Evolutionary conservation across 2,797 vertebrate genomes (phyloP), one percentile per base, ranked within the genome.

Genomic region (Tolypeutes matacus): DNA sequence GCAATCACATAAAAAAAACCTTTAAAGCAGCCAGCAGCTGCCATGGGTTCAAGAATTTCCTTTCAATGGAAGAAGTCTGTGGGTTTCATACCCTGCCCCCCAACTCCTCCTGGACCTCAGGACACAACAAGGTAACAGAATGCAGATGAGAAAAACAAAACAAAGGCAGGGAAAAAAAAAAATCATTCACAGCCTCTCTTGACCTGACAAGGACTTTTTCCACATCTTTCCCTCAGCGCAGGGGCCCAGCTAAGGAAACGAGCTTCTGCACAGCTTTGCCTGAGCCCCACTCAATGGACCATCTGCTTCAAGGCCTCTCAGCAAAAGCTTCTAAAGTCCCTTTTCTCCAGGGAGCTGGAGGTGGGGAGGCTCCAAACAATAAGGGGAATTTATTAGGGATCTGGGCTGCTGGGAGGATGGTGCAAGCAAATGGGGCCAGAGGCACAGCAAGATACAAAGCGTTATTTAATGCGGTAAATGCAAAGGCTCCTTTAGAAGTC

Each of bases 121-220:
- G 89, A 83, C 58, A 2, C 3, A 56, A 78, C 69, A 73, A 34
- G 39, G 21, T 21, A 73, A 25, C 64, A 58, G 60, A 78, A 39
- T 0, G 29, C n/a, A 31, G 23, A 65, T 20, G 56, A 17, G 34
- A 58, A 49, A 73, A 53, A 39, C 36, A 31, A 80, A 49, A 83
- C 93, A 64, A 90, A 83, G 53, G 31, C 85, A 64, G 81, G 23
- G 23, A 20, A 5, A 11, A n/a, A 58, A 60, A 18, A 46, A 31
- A 31, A 14, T 1, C n/a, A 12, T 7, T 75, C 51, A 7, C 69
- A 20, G 93, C 72, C 39, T 53, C 58, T 69, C 42, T 15, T 67
- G 64, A 96, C 96, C 93, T 31, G 70, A 85, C 73, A 80, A 95
- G 77, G 89, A 42, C 73, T 84, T 34, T 23, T 29, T 8, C 78